Percentiles rank a stretch among this genome's conserved stretches.
These are phyloP conservation scores for Siniperca scherzeri DNA, from an alignment of 2,797 vertebrate species.

Conservation along the genomic window DNA sequence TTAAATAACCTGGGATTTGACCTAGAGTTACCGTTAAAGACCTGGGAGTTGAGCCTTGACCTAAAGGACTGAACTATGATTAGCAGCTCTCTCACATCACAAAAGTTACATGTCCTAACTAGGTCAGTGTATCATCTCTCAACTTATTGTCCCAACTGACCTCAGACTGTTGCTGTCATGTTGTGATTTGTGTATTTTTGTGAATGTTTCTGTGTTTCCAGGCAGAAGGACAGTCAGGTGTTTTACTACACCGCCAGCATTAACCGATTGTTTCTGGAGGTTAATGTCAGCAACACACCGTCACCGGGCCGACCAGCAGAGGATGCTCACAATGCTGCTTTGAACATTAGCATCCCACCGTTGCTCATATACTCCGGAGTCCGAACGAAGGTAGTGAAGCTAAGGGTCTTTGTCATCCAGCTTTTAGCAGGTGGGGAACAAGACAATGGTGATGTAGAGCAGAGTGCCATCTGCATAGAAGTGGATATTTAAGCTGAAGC, in stretches of 20 bases:
- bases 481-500: not conserved
- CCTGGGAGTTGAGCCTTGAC: not conserved
- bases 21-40: not conserved
- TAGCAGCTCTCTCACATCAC: too few species aligned
- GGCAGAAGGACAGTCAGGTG: slow-evolving; percentile 44
- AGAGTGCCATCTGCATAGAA: not conserved
- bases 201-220: slow-evolving; percentile 47
- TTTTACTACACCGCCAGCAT: slow-evolving; percentile 42
- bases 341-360: slow-evolving; percentile 59
- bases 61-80: too few species aligned
- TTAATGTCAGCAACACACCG: slow-evolving; percentile 58
- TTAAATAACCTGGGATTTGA: too few species aligned
- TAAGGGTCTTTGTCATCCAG: not conserved
- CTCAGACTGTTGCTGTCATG: not conserved
- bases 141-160: not conserved
- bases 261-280: slow-evolving; percentile 55
- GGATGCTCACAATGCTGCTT: slow-evolving; percentile 64
- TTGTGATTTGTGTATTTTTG: not conserved
- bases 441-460: not conserved
- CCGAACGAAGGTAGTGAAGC: slow-evolving; percentile 45
- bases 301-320: slow-evolving; percentile 54
- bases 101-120: not conserved
- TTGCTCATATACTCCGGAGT: slow-evolving; percentile 65
- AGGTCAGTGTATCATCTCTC: not conserved
- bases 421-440: not conserved